Evolutionary conservation across 2,113 vertebrate genomes (phyloP).

Genomic region (Plestiodon gilberti): DNA sequence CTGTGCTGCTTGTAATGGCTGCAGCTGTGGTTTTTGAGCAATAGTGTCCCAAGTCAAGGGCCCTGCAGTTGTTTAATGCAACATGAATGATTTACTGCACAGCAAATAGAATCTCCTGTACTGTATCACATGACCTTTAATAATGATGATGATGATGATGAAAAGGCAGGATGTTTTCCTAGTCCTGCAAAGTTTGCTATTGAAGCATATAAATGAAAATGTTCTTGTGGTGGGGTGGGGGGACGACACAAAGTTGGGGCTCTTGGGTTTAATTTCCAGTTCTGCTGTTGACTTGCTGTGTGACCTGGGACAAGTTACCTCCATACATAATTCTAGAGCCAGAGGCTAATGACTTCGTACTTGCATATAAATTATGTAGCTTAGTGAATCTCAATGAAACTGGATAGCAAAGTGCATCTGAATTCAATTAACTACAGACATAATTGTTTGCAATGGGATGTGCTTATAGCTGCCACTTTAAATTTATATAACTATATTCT

Average conservation of each 20-base stretch:
- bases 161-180: neutral
- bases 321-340: constrained; percentile 5
- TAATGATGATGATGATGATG: neutral
- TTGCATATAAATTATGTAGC: neutral
- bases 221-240: neutral
- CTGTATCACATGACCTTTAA: neutral
- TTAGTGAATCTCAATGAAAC: constrained; percentile 15
- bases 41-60: neutral
- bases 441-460: neutral
- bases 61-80: neutral
- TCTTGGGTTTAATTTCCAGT: neutral
- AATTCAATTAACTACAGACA: neutral
- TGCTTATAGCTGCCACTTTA: neutral
- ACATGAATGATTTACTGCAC: neutral
- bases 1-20: neutral
- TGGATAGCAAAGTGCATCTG: constrained; percentile 34
- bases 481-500: neutral
- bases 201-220: constrained; percentile 14
- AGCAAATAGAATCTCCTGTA: neutral
- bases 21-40: neutral
- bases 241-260: neutral
- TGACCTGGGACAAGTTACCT: neutral
- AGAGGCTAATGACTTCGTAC: neutral
- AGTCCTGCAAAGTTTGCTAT: constrained; percentile 2
- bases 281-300: constrained; percentile 11